phyloP scores from a whole-genome alignment of 1,140 invertebrate genomes.

The Formica selysi region DNA sequence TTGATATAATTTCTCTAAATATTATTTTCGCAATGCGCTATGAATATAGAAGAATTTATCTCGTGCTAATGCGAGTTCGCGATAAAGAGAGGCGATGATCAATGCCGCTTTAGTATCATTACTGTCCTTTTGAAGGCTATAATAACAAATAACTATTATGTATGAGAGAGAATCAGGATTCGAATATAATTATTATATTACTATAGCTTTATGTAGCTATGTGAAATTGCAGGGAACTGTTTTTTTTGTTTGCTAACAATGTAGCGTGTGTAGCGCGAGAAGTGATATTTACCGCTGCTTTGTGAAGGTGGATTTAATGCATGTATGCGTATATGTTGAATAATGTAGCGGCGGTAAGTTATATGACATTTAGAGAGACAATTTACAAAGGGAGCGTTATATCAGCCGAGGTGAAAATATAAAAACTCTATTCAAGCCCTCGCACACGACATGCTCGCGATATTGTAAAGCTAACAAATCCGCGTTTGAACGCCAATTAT shows the following conservation, averaged over 20 bases:
- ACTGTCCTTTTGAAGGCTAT: slow-evolving; percentile 10
- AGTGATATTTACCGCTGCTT: slow-evolving; percentile 64
- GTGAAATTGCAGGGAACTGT: slow-evolving; percentile 25
- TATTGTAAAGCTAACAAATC: slow-evolving; percentile 46
- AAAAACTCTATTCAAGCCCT: slow-evolving; percentile 38
- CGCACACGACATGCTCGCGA: not conserved
- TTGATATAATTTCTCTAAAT: slow-evolving; percentile 6
- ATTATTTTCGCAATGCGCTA: not conserved
- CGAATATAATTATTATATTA: slow-evolving; percentile 39
- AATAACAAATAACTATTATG: slow-evolving; percentile 38
- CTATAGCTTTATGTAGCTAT: slow-evolving; percentile 20
- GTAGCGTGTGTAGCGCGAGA: slow-evolving; percentile 40
- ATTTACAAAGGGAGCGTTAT: slow-evolving; percentile 50
- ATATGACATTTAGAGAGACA: slow-evolving; percentile 62
- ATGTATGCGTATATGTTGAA: slow-evolving; percentile 52
- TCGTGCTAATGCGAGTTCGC: not conserved
- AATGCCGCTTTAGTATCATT: slow-evolving; percentile 10
- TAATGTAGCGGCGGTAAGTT: slow-evolving; percentile 56
- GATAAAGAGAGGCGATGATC: slow-evolving; percentile 17
- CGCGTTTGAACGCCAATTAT: slow-evolving; percentile 37
- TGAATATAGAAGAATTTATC: not conserved
- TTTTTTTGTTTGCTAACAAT: slow-evolving; percentile 58
- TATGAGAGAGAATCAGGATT: slow-evolving; percentile 6
- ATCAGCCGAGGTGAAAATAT: slow-evolving; percentile 46
- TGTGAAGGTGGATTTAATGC: slow-evolving; percentile 59